These are phyloP conservation scores for Pelobates cultripes DNA, from an alignment of 2,797 vertebrate genomes.

Conservation along the genomic window DNA sequence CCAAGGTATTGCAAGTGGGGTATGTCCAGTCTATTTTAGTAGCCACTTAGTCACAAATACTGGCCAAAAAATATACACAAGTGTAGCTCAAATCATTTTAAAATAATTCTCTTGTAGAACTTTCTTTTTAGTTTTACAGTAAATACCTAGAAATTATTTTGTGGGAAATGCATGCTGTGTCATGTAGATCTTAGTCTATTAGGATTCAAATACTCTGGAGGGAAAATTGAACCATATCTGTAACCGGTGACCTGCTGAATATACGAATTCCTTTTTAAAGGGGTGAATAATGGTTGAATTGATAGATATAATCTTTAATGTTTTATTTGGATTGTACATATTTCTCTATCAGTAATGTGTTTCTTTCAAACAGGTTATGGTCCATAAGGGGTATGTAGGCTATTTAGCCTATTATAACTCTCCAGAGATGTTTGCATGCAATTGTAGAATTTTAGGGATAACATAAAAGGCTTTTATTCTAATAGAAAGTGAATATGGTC, in stretches of 20 bases:
- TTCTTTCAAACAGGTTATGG: conserved; percentile 20
- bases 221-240: conserved; percentile 12
- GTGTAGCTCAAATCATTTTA: too few relatives aligned
- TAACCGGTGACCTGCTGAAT: conserved; percentile 27
- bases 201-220: not conserved
- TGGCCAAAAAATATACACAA: too few relatives aligned
- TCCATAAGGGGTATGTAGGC: not conserved
- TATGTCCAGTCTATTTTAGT: too few relatives aligned
- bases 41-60: too few relatives aligned
- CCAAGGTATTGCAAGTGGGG: too few relatives aligned
- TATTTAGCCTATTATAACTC: not conserved
- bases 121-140: conserved; percentile 6
- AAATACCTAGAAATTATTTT: conserved; percentile 1
- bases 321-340: conserved; percentile 19
- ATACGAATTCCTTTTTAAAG: conserved; percentile 16
- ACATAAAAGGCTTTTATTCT: not conserved
- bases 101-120: too few relatives aligned
- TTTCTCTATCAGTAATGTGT: conserved; percentile 23
- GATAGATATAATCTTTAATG: conserved; percentile 27
- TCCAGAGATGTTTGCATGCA: conserved; percentile 16
- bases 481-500: not conserved
- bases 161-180: conserved; percentile 19
- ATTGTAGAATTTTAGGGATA: conserved; percentile 16
- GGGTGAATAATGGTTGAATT: conserved; percentile 14
- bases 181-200: not conserved